Percentiles rank a stretch among this genome's conserved stretches.
These are phyloP conservation scores for Zaprionus bogoriensis DNA, from an alignment of 2,888 invertebrate species.

Conservation along the genomic window DNA sequence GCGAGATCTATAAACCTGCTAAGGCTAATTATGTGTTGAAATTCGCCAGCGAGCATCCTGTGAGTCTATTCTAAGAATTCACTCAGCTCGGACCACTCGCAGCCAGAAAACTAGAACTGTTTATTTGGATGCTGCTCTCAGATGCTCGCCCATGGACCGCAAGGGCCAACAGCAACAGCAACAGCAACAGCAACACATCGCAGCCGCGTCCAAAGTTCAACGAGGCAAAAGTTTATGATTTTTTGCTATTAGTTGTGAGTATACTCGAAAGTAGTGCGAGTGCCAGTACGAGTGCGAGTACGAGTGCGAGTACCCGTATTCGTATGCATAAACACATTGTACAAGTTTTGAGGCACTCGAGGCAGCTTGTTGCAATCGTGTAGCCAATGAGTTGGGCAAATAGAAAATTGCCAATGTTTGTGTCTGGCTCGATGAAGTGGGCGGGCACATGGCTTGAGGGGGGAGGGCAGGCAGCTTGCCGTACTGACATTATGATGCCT, in stretches of 20 bases:
- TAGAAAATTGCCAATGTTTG: conserved; percentile 74
- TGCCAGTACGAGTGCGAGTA: not conserved
- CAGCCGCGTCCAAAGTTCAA: conserved; percentile 45
- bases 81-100: no score
- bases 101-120: not conserved
- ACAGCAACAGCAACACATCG: not conserved
- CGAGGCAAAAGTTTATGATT: conserved; percentile 36
- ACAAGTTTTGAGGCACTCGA: conserved; percentile 36
- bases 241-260: conserved; percentile 64
- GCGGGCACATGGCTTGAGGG: not conserved
- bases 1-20: conserved; percentile 33
- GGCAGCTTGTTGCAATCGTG: conserved; percentile 68
- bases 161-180: not conserved
- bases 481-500: conserved; percentile 60
- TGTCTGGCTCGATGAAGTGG: conserved; percentile 15
- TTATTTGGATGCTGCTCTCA: not conserved
- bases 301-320: not conserved
- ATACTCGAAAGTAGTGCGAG: conserved; percentile 9
- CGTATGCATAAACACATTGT: conserved; percentile 18
- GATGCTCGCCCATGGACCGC: not conserved
- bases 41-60: conserved; percentile 46
- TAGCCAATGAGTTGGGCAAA: conserved; percentile 67
- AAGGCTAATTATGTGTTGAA: conserved; percentile 68
- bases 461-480: not conserved
- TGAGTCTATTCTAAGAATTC: conserved; percentile 35